Evolutionary conservation across 2,797 vertebrate species (phyloP).

Genomic region (Coreius guichenoti): DNA sequence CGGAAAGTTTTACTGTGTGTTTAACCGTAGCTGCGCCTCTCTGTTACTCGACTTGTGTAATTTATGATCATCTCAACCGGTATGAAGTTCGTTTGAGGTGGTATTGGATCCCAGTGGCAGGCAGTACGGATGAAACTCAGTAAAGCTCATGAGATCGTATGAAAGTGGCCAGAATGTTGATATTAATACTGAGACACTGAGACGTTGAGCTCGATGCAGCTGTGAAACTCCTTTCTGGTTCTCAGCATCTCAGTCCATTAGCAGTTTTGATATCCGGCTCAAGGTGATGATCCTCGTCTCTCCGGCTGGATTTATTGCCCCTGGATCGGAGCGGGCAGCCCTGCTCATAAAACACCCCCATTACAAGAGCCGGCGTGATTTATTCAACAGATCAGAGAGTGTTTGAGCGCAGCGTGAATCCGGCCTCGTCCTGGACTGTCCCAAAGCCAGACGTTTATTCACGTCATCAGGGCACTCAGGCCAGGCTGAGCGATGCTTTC

Average conservation of each 20-base stretch:
- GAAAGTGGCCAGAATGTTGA: neutral
- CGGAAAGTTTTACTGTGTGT: neutral
- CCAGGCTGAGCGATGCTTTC: slow-evolving; percentile 4
- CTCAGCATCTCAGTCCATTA: neutral
- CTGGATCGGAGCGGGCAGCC: slow-evolving; percentile 64
- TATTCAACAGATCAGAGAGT: slow-evolving; percentile 52
- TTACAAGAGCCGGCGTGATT: slow-evolving; percentile 66
- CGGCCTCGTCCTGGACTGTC: too few relatives aligned
- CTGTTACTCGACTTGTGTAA: neutral
- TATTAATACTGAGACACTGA: neutral
- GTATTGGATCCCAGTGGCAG: slow-evolving; percentile 65
- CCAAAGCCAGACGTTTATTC: neutral
- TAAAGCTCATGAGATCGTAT: neutral
- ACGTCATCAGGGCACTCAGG: neutral
- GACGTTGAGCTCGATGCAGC: too few relatives aligned
- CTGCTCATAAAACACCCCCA: slow-evolving; percentile 67
- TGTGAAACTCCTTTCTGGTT: neutral
- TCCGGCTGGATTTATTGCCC: slow-evolving; percentile 65
- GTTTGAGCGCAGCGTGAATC: neutral
- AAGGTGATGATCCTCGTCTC: neutral
- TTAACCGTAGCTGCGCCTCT: neutral
- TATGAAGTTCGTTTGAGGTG: neutral
- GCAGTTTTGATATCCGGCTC: neutral
- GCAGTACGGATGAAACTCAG: slow-evolving; percentile 55
- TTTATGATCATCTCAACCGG: slow-evolving; percentile 22